Percentiles rank a stretch among this genome's conserved stretches.
These are phyloP conservation scores for Panagrolaimus sp. DNA, from an alignment of 1,140 invertebrate genomes.

Conservation along the genomic window DNA sequence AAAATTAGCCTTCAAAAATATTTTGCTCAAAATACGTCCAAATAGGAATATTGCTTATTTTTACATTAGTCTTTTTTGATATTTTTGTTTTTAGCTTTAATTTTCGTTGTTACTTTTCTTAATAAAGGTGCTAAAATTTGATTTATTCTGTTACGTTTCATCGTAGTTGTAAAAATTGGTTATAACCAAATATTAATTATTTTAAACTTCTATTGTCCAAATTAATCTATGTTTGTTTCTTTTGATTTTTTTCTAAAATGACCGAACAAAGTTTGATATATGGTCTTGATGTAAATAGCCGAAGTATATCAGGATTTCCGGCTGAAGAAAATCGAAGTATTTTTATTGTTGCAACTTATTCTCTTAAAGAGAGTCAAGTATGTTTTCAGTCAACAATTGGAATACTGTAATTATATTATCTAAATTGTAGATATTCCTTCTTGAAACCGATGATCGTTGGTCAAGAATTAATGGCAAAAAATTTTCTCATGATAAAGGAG, in stretches of 20 bases:
- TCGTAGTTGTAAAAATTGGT: not conserved
- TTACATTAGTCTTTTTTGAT: not conserved
- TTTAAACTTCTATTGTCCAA: not conserved
- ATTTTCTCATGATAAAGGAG: not conserved
- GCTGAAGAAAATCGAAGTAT: not conserved
- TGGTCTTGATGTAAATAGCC: not conserved
- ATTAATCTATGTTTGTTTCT: not conserved
- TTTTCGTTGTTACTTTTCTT: conserved; percentile 1
- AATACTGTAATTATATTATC: not conserved
- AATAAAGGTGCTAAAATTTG: too few relatives aligned
- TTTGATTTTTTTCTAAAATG: not conserved
- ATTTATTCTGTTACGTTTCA: too few relatives aligned
- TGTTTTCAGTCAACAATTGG: not conserved
- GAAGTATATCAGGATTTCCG: not conserved
- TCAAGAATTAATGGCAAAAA: conserved; percentile 6
- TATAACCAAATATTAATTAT: not conserved
- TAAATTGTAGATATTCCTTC: not conserved
- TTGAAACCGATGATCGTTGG: conserved; percentile 5
- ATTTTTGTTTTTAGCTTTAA: too few relatives aligned
- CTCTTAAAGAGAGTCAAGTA: conserved; percentile 8
- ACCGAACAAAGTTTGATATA: conserved; percentile 12
- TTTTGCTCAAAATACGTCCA: too few relatives aligned
- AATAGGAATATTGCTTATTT: too few relatives aligned
- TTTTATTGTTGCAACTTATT: conserved; percentile 1
- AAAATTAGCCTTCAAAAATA: too few relatives aligned